These are phyloP conservation scores for Zingel zingel DNA, from an alignment of 2,113 vertebrate genomes.

Conservation along the genomic window DNA sequence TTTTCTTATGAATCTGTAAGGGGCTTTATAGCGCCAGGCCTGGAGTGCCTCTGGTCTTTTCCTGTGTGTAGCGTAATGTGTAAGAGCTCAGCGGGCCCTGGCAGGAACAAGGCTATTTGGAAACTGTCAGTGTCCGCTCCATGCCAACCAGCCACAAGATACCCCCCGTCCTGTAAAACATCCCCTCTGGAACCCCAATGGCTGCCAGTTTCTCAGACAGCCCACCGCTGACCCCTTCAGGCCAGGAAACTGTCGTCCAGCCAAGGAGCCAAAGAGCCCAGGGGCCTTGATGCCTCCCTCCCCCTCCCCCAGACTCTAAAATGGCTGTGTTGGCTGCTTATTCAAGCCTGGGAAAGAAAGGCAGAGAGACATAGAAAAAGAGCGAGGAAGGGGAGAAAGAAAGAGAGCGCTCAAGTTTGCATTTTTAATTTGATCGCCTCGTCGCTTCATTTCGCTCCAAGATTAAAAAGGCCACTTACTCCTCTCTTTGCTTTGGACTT, in stretches of 20 bases:
- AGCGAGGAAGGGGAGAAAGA: neutral
- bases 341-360: constrained; percentile 38
- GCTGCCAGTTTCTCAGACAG: constrained; percentile 78
- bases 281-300: constrained; percentile 10
- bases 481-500: constrained; percentile 47
- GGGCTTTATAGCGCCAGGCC: constrained; percentile 60
- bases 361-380: constrained; percentile 5
- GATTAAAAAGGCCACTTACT: constrained; percentile 73
- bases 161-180: constrained; percentile 54
- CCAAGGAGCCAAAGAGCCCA: constrained; percentile 69
- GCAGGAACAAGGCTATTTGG: constrained; percentile 63
- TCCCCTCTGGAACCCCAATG: constrained; percentile 67
- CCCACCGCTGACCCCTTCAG: constrained; percentile 83
- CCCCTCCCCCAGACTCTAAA: constrained; percentile 25
- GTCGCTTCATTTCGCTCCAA: constrained; percentile 69
- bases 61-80: constrained; percentile 70
- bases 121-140: constrained; percentile 67
- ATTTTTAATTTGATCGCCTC: constrained; percentile 74
- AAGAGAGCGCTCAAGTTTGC: constrained; percentile 52
- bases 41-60: constrained; percentile 55
- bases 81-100: constrained; percentile 70
- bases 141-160: constrained; percentile 78
- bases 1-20: constrained; percentile 56
- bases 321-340: constrained; percentile 50
- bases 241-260: constrained; percentile 69